phyloP scores from a whole-genome alignment of 2,797 vertebrate genomes.

The Manis pentadactyla region DNA sequence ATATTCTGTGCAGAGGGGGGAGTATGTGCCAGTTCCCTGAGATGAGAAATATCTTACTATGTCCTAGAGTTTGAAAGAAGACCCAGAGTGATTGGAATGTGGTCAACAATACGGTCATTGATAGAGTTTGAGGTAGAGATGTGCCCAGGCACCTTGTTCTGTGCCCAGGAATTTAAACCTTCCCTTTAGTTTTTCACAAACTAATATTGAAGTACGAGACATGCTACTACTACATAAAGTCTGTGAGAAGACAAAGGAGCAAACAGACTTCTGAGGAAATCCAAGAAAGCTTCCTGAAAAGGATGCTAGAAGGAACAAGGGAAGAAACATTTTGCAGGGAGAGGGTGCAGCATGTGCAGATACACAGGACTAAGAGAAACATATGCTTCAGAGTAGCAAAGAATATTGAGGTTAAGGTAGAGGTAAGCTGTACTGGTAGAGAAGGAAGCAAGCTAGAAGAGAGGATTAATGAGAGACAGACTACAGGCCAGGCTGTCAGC shows the following conservation, averaged over 20 bases:
- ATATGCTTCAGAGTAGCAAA: background rate
- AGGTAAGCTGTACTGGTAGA: background rate
- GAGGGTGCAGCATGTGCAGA: background rate
- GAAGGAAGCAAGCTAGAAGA: background rate
- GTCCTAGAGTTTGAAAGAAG: background rate
- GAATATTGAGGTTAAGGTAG: background rate
- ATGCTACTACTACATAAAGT: background rate
- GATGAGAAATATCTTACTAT: background rate
- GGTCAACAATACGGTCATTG: background rate
- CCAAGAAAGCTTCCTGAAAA: conserved; percentile 15
- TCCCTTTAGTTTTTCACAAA: background rate
- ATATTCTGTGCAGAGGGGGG: background rate
- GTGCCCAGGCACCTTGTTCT: background rate
- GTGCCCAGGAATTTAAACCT: background rate
- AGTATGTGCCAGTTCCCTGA: background rate
- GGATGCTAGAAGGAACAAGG: background rate
- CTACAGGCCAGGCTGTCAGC: background rate
- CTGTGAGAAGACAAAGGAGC: conserved; percentile 20
- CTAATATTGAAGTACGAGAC: background rate
- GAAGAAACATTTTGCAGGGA: background rate
- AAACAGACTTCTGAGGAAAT: background rate
- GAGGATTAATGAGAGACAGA: background rate
- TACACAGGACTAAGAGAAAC: background rate
- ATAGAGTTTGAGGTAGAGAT: background rate
- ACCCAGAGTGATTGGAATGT: background rate